Evolutionary conservation across 2,888 invertebrate species (phyloP).

Genomic region (Corbicula japonica): DNA sequence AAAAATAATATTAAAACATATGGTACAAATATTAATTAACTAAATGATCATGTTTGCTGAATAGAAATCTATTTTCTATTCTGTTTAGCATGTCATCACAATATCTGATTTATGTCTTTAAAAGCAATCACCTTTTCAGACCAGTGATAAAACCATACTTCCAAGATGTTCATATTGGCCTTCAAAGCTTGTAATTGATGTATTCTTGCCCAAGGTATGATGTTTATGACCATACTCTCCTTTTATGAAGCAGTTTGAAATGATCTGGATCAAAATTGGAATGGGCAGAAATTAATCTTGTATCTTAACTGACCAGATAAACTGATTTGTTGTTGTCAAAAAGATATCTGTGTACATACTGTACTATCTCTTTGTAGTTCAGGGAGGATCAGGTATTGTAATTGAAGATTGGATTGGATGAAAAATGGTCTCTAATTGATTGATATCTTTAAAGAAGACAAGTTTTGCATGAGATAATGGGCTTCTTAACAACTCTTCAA

Average conservation of each 20-base stretch:
- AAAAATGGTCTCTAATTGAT: conserved; percentile 18
- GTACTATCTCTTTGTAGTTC: conserved; percentile 24
- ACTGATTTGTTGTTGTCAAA: too few relatives aligned
- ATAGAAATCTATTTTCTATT: conserved; percentile 3
- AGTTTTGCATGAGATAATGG: conserved; percentile 27
- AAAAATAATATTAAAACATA: conserved; percentile 21
- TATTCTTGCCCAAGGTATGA: conserved; percentile 35
- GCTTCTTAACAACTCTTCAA: conserved; percentile 8
- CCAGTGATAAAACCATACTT: conserved; percentile 18
- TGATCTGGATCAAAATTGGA: conserved; percentile 31
- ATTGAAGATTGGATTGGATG: conserved; percentile 17
- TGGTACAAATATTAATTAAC: conserved; percentile 27
- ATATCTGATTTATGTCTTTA: conserved; percentile 42
- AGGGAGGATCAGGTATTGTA: conserved; percentile 23
- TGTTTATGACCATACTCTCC: conserved; percentile 40
- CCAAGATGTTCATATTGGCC: conserved; percentile 26
- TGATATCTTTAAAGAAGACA: conserved; percentile 19
- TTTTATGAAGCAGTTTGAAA: conserved; percentile 27
- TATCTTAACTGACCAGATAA: conserved; percentile 45
- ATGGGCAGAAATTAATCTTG: conserved; percentile 40
- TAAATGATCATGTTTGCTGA: conserved; percentile 13
- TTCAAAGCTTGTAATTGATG: conserved; percentile 39
- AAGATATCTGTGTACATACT: too few relatives aligned
- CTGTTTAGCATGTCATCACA: not conserved
- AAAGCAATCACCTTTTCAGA: conserved; percentile 36